Evolutionary conservation across 2,797 vertebrate genomes (phyloP).

Genomic region (Lutjanus campechanus): DNA sequence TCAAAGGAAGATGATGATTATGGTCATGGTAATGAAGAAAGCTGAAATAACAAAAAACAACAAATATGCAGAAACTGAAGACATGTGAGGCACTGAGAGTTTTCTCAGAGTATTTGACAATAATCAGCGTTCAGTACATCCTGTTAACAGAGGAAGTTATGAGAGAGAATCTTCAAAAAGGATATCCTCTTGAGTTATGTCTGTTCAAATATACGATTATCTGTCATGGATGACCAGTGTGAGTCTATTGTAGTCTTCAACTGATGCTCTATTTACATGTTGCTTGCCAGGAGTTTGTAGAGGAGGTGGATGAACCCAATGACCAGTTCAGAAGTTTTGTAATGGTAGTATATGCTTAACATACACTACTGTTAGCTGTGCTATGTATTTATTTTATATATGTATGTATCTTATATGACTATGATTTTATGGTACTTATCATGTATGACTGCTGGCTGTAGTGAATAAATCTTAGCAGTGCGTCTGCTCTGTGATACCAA

Average conservation of each 20-base stretch:
- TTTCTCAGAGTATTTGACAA: background rate
- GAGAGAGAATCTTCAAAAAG: slow-evolving; percentile 34
- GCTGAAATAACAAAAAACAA: background rate
- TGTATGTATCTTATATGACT: background rate
- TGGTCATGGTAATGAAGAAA: background rate
- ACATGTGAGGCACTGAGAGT: background rate
- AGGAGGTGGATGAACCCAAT: background rate
- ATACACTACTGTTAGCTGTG: background rate
- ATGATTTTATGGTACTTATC: background rate
- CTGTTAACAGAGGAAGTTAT: slow-evolving; percentile 49
- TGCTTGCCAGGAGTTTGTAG: background rate
- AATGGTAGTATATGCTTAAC: too few relatives aligned
- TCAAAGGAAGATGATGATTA: background rate
- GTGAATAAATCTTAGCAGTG: background rate
- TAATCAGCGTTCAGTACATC: slow-evolving; percentile 16
- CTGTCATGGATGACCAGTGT: background rate
- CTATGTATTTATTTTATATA: background rate
- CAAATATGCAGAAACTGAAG: background rate
- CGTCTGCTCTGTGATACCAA: background rate
- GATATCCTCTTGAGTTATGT: slow-evolving; percentile 51
- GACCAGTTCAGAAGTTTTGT: background rate
- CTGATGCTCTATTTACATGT: background rate
- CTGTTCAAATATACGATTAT: slow-evolving; percentile 32
- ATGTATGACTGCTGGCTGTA: background rate
- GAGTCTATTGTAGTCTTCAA: background rate